Conservation (phyloP, 1,140 invertebrate genomes). For the Megathymus violae region DNA sequence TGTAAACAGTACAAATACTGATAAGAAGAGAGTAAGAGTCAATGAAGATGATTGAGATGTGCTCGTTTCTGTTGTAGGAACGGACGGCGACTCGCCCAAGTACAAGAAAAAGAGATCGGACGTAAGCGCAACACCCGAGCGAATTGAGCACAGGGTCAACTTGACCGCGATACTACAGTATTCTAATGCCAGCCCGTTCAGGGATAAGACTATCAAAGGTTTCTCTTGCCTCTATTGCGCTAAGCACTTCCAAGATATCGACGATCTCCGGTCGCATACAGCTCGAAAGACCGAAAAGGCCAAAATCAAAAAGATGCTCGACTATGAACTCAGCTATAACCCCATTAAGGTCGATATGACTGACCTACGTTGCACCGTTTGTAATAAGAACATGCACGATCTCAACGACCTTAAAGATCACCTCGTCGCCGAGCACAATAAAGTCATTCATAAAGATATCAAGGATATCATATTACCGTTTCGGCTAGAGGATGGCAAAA, state of each 20-base stretch:
- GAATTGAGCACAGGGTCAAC: conserved; percentile 77
- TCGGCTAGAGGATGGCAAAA: conserved; percentile 64
- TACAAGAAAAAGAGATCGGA: conserved; percentile 67
- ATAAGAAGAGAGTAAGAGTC: conserved; percentile 54
- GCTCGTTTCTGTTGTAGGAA: conserved; percentile 80
- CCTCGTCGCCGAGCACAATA: conserved; percentile 57
- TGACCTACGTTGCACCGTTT: conserved; percentile 62
- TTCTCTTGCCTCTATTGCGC: conserved; percentile 79
- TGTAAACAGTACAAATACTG: conserved; percentile 29
- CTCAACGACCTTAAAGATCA: conserved; percentile 68
- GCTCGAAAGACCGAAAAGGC: conserved; percentile 64
- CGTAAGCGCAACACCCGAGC: conserved; percentile 74
- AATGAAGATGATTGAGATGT: conserved; percentile 75
- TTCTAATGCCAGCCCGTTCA: conserved; percentile 76
- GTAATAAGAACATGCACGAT: conserved; percentile 59
- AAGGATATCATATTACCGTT: conserved; percentile 78
- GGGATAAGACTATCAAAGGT: conserved; percentile 70
- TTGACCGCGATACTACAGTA: conserved; percentile 72
- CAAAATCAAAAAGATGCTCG: conserved; percentile 74
- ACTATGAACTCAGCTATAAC: conserved; percentile 77
- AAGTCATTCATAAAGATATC: conserved; percentile 68
- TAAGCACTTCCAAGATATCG: conserved; percentile 62
- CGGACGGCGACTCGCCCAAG: conserved; percentile 63
- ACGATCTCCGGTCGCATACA: conserved; percentile 65
- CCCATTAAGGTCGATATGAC: conserved; percentile 78